Conservation (phyloP, 2,113 vertebrate species). For the Bufo bufo region DNA sequence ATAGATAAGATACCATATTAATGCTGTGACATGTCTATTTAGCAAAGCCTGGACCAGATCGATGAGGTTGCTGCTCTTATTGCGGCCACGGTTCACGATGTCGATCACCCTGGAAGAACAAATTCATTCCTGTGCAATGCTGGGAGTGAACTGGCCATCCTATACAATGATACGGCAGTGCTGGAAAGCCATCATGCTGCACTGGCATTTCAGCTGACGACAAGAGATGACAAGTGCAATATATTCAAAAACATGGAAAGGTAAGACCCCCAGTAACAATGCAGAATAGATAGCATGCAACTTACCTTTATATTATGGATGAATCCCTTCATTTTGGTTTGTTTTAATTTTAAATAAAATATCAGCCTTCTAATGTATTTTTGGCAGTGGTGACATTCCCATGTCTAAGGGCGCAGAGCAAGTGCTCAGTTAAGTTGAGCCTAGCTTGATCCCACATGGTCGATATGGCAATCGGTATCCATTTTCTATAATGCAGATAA, state of each 20-base stretch:
- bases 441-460: neutral
- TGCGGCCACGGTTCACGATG: slow-evolving; percentile 90
- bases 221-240: slow-evolving; percentile 88
- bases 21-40: slow-evolving; percentile 58
- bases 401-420: too few relatives aligned
- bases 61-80: slow-evolving; percentile 93
- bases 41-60: slow-evolving; percentile 92
- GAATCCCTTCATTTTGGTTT: too few relatives aligned
- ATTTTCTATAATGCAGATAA: neutral
- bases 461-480: neutral
- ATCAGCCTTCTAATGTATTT: too few relatives aligned
- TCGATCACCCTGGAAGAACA: slow-evolving; percentile 95
- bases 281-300: neutral
- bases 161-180: slow-evolving; percentile 94
- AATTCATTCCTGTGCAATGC: slow-evolving; percentile 97
- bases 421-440: too few relatives aligned
- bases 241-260: slow-evolving; percentile 97
- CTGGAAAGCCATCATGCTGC: slow-evolving; percentile 95
- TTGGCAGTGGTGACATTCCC: neutral
- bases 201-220: slow-evolving; percentile 94
- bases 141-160: slow-evolving; percentile 88
- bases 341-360: too few relatives aligned
- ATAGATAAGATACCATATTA: neutral
- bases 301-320: too few relatives aligned
- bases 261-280: slow-evolving; percentile 66